Conservation (phyloP, 2,888 invertebrate genomes). For the Labia minor region DNA sequence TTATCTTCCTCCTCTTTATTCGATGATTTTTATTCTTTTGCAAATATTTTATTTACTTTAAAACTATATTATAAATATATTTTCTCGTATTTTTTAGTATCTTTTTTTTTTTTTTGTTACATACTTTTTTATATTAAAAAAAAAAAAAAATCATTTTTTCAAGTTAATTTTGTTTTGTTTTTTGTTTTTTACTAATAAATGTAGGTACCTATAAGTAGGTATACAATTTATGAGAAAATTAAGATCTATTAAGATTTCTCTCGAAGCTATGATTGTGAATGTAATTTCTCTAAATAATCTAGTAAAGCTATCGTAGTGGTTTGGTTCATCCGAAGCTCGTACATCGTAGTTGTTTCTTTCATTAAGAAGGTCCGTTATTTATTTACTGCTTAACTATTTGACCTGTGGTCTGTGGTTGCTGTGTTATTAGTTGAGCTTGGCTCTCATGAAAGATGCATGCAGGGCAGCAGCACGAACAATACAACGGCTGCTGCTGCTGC, state of each 20-base stretch:
- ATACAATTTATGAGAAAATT: too few species aligned
- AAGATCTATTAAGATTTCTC: too few species aligned
- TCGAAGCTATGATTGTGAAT: too few species aligned
- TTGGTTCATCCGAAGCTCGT: too few species aligned
- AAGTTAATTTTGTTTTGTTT: not conserved
- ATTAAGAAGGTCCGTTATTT: not conserved
- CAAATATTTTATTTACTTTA: not conserved
- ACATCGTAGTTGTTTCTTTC: too few species aligned
- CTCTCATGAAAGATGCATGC: conserved; percentile 13
- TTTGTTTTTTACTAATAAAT: not conserved
- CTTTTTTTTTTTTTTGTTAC: too few species aligned
- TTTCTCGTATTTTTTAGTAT: too few species aligned
- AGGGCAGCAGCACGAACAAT: not conserved
- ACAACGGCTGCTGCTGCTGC: not conserved
- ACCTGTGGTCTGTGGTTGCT: not conserved
- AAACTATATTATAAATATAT: too few species aligned
- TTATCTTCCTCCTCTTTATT: conserved; percentile 7
- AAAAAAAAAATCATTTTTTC: not conserved
- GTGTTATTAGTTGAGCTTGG: conserved; percentile 2
- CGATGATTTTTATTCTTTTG: not conserved
- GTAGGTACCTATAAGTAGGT: not conserved
- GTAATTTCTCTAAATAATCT: too few species aligned
- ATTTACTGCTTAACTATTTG: conserved; percentile 3
- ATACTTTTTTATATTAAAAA: too few species aligned
- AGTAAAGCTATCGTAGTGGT: too few species aligned